Evolutionary conservation across 2,888 invertebrate species (phyloP), one percentile per base, ranked within the genome.

Genomic region (Lasioglossum zephyrum): DNA sequence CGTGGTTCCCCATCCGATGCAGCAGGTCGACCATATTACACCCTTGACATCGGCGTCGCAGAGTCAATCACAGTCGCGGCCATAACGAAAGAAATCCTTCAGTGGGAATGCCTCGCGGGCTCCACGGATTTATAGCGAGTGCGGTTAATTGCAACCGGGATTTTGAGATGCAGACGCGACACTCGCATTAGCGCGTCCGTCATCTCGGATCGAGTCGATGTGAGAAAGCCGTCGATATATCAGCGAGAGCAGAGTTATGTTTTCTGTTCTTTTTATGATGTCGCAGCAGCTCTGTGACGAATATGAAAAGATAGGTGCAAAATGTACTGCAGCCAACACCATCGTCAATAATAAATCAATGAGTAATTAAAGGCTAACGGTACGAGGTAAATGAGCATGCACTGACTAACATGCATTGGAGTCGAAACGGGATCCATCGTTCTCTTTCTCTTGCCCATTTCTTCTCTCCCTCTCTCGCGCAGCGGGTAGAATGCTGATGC

Each of bases 361-460:
- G 90, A 89, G 91, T 93, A 94, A 94, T 94, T 94, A 94, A 94
- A 93, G 93, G 94, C 93, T 93, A 94, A 94, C 94, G 93, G 93
- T 92, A 90, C 82, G 66, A 74, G 81, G 87, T 85, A 91, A 91
- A 92, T 91, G 89, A 89, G 86, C 85, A 86, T 77, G 76, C 80
- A 69, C 69, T 44, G 88, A 77, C 83, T 87, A 84, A 76, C 41
- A 36, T 60, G 69, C 72, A n/a, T 36, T 41, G 77, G 63, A 77
- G 66, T 36, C 41, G 76, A 76, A 80, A 78, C 41, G 79, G 78
- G 80, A 78, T 69, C 70, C 70, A 5, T 22, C 78, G 77, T 74
- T 22, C 39, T 6, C 75, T 70, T 36, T 44, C 18, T 11, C 75
- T 49, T 60, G n/a, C 13, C 76, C 66, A 16, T 22, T 36, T 86